Base-by-base conservation (phyloP, 2,113 vertebrate species). In the Gavia stellata region DNA sequence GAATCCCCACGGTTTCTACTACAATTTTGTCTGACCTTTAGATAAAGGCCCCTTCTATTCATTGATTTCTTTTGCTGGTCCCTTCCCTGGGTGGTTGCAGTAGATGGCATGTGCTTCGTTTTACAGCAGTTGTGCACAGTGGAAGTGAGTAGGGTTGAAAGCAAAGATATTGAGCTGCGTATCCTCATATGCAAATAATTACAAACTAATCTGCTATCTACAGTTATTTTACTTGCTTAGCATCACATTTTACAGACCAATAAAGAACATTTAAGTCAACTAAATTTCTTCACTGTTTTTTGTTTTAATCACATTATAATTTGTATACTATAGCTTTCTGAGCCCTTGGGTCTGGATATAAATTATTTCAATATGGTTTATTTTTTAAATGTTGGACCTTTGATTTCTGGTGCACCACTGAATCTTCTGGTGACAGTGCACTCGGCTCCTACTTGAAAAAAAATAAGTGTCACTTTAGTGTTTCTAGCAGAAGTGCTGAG, bases 21-120 rank as follows among this genome's bases (percentile, higher is more conserved):
- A 63, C 11, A 63, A 12, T 34, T 34, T 84, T 94, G 28, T 62
- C 65, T 95, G 91, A 95, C 83, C 89, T 96, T 97, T 94, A 88
- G 20, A 74, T 95, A 89, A 94, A 91, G 56, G 26, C 12, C 33
- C 23, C 24, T 78, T 86, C 31, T 92, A 47, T 45, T 72, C 71
- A 81, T 50, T 73, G n/a, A 81, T 88, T 90, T 93, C 18, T 91
- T 88, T 75, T 61, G 12, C 58, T 80, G 44, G 42, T 81, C 65
- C 42, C 10, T 50, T 94, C 52, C 49, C n/a, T 74, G 18, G 13
- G 28, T 83, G 70, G 15, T 47, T 91, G 55, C 26, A 62, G 34
- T 85, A 70, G 66, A 55, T n/a, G 38, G 6, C 47, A 72, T 49
- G n/a, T 49, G 14, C 24, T 86, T 80, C 18, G 7, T 81, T 91